Conservation (phyloP, 2,888 invertebrate species). For the Endomychus coccineus region DNA sequence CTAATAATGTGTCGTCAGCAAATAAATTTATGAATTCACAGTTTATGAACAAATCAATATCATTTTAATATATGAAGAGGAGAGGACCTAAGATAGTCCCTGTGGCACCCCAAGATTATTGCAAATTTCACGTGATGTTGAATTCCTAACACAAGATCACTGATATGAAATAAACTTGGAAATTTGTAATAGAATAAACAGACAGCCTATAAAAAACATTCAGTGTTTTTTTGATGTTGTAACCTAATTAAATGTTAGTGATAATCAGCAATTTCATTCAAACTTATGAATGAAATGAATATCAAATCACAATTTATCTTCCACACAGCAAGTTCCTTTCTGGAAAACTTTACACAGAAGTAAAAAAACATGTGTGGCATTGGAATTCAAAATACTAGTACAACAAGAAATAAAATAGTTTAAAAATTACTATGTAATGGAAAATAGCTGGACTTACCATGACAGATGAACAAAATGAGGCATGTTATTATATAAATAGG, state of each 20-base stretch:
- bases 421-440: not conserved
- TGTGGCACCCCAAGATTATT: too few relatives aligned
- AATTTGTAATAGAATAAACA: too few relatives aligned
- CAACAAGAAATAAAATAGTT: not conserved
- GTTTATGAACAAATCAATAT: too few relatives aligned
- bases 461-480: constrained; percentile 97
- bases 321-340: constrained; percentile 55
- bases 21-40: too few relatives aligned
- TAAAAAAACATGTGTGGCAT: constrained; percentile 42
- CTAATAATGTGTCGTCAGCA: too few relatives aligned
- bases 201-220: too few relatives aligned
- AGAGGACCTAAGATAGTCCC: too few relatives aligned
- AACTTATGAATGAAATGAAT: constrained; percentile 48
- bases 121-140: too few relatives aligned
- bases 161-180: too few relatives aligned
- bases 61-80: too few relatives aligned
- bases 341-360: constrained; percentile 26
- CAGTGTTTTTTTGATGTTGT: too few relatives aligned
- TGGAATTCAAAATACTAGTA: not conserved
- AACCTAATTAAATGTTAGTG: constrained; percentile 52
- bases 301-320: constrained; percentile 46
- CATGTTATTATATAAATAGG: constrained; percentile 97
- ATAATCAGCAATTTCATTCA: constrained; percentile 49
- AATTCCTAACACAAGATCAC: too few relatives aligned
- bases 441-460: constrained; percentile 72